phyloP scores from a whole-genome alignment of 2,888 invertebrate species.

The Sinopyrophorus schimmeli region DNA sequence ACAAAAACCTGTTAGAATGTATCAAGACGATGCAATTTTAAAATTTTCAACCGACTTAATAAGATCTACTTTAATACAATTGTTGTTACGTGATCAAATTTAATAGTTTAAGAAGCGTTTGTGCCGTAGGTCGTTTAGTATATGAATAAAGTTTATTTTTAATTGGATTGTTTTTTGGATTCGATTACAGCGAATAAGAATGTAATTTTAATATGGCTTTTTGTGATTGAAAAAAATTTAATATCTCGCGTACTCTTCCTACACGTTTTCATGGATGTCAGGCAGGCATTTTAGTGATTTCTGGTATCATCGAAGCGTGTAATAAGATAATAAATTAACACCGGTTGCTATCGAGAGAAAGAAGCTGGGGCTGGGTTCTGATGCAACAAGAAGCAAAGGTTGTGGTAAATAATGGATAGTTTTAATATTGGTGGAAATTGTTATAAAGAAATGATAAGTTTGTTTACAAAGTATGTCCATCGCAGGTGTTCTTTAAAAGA shows the following conservation, averaged over 20 bases:
- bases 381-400: no score
- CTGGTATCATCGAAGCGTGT: constrained; percentile 15
- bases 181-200: no score
- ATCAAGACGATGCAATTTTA: constrained; percentile 45
- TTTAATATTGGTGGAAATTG: no score
- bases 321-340: constrained; percentile 21
- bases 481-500: constrained; percentile 39
- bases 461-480: no score
- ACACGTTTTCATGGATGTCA: constrained; percentile 4
- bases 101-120: no score
- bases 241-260: not conserved
- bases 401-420: no score
- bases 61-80: constrained; percentile 49
- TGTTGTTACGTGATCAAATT: constrained; percentile 43
- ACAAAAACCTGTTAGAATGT: constrained; percentile 40
- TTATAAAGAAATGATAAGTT: no score
- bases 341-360: constrained; percentile 15
- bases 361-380: constrained; percentile 7
- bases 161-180: no score
- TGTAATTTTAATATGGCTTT: no score
- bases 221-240: no score
- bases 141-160: no score
- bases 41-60: constrained; percentile 50
- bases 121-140: no score
- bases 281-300: constrained; percentile 5